Conservation (phyloP, 2,797 vertebrate species). For the Garrulus glandarius region DNA sequence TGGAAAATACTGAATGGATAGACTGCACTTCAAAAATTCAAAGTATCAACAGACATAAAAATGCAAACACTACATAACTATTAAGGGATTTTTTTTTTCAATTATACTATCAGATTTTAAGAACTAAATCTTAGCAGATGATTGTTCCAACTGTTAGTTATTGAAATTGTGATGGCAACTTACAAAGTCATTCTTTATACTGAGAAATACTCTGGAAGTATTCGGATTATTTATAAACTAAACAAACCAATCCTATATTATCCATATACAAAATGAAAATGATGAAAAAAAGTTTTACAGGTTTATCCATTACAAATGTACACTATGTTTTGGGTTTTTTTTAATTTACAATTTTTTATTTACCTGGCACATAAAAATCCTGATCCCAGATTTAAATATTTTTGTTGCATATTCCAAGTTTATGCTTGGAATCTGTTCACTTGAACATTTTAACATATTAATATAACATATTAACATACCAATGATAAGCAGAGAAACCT, state of each 20-base stretch:
- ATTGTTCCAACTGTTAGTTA: not conserved
- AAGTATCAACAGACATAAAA: not conserved
- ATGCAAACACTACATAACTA: not conserved
- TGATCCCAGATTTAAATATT: not conserved
- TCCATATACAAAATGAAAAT: not conserved
- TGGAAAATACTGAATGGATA: not conserved
- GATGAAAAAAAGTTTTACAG: not conserved
- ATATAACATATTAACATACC: not conserved
- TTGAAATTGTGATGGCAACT: not conserved
- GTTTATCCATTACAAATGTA: not conserved
- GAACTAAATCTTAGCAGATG: not conserved
- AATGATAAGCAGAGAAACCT: not conserved
- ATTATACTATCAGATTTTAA: not conserved
- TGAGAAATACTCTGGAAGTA: not conserved
- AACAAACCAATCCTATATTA: not conserved
- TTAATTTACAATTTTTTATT: not conserved
- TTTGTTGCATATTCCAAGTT: not conserved
- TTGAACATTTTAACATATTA: not conserved
- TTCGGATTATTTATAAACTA: not conserved
- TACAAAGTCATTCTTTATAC: not conserved
- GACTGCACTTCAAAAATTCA: not conserved
- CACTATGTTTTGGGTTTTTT: accelerated
- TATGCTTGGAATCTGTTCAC: not conserved
- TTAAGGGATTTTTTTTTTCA: not conserved
- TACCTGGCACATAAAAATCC: not conserved